These are phyloP conservation scores for Rattus rattus DNA, from an alignment of 2,113 vertebrate genomes.

Conservation along the genomic window DNA sequence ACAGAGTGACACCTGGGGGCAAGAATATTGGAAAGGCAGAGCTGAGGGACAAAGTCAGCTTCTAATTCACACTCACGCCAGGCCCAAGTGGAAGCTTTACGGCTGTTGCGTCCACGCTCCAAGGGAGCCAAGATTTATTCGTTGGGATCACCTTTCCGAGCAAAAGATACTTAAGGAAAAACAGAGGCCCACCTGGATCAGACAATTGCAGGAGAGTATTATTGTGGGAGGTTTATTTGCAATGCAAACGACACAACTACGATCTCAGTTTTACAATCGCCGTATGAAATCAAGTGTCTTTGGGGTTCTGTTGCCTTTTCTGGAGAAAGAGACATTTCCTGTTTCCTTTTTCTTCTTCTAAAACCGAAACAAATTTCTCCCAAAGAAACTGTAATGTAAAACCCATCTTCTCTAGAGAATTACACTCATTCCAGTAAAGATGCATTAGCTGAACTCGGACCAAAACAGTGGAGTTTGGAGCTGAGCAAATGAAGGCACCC, in stretches of 20 bases:
- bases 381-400: conserved; percentile 17
- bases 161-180: background rate
- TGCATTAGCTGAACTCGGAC: background rate
- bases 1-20: background rate
- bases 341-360: conserved; percentile 48
- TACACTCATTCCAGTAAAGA: background rate
- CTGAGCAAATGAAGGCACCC: background rate
- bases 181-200: background rate
- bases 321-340: background rate
- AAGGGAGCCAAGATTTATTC: background rate
- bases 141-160: background rate
- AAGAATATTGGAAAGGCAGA: background rate
- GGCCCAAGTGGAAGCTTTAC: background rate
- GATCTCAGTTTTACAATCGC: conserved; percentile 9
- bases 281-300: background rate
- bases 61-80: background rate
- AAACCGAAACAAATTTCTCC: background rate
- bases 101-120: background rate
- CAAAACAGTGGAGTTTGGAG: background rate
- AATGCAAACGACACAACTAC: background rate
- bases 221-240: background rate
- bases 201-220: background rate
- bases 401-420: background rate
- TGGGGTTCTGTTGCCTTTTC: background rate
- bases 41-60: background rate